Conservation (phyloP, 2,797 vertebrate species). For the Enteromius fasciolatus region DNA sequence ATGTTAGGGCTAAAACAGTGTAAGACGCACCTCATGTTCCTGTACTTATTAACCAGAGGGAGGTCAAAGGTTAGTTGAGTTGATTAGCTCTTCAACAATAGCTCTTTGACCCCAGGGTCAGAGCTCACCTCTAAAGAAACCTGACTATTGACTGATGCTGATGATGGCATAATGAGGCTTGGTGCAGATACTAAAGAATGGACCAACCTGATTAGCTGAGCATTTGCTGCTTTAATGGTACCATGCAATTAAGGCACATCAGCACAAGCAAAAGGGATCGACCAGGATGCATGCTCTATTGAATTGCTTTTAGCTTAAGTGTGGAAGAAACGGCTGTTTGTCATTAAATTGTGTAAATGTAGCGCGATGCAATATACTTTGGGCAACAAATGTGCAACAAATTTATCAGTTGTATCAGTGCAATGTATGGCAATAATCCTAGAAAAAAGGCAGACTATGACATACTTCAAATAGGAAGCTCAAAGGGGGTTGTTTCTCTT, state of each 20-base stretch:
- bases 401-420: background rate
- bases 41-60: slow-evolving; percentile 62
- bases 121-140: slow-evolving; percentile 56
- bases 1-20: slow-evolving; percentile 43
- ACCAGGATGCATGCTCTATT: slow-evolving; percentile 26
- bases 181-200: slow-evolving; percentile 33
- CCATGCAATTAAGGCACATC: slow-evolving; percentile 35
- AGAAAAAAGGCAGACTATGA: background rate
- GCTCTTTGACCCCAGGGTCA: slow-evolving; percentile 60
- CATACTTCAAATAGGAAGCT: background rate
- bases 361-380: background rate
- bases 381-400: background rate
- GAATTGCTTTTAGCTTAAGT: slow-evolving; percentile 35
- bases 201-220: slow-evolving; percentile 46
- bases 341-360: slow-evolving; percentile 16
- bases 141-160: slow-evolving; percentile 57
- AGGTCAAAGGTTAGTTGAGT: slow-evolving; percentile 64
- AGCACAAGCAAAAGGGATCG: slow-evolving; percentile 20
- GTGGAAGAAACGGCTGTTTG: slow-evolving; percentile 32
- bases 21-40: slow-evolving; percentile 51
- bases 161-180: slow-evolving; percentile 56
- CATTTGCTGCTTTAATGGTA: slow-evolving; percentile 21
- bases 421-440: background rate
- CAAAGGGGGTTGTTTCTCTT: background rate
- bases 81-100: slow-evolving; percentile 65